A percentile compares a stretch with the other conserved stretches of the same genome.
Conservation (phyloP, 2,888 invertebrate genomes). For the Coenonympha arcania region DNA sequence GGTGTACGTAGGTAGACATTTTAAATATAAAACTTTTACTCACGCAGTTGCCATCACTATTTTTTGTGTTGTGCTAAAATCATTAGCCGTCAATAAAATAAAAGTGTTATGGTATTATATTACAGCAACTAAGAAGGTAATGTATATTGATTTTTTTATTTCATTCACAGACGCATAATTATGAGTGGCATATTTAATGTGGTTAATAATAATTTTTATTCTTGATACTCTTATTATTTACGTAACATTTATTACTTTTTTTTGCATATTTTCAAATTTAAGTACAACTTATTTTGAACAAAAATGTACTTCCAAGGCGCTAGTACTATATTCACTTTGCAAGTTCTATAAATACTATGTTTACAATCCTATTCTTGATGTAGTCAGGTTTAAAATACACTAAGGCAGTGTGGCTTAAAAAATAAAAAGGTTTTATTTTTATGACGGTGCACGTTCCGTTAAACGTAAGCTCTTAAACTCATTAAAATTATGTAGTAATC, state of each 20-base stretch:
- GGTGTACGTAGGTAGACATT: not conserved
- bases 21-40: not conserved
- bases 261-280: too few relatives aligned
- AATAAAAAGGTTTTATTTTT: constrained; percentile 10
- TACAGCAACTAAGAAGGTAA: not conserved
- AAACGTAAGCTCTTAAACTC: constrained; percentile 7
- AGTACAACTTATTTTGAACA: too few relatives aligned
- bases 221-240: too few relatives aligned
- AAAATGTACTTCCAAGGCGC: too few relatives aligned
- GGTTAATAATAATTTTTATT: too few relatives aligned
- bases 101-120: not conserved
- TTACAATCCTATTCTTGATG: not conserved
- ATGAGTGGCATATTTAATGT: too few relatives aligned
- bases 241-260: too few relatives aligned
- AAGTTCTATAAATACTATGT: not conserved
- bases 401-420: not conserved
- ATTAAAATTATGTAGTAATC: constrained; percentile 20
- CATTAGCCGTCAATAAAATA: not conserved
- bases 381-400: not conserved
- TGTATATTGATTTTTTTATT: not conserved
- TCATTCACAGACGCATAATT: too few relatives aligned
- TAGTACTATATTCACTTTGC: too few relatives aligned
- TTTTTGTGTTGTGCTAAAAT: not conserved
- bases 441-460: constrained; percentile 6
- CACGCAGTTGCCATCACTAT: not conserved